These are phyloP conservation scores for Heliconius eleuchia DNA, from an alignment of 1,140 invertebrate species.

Conservation along the genomic window DNA sequence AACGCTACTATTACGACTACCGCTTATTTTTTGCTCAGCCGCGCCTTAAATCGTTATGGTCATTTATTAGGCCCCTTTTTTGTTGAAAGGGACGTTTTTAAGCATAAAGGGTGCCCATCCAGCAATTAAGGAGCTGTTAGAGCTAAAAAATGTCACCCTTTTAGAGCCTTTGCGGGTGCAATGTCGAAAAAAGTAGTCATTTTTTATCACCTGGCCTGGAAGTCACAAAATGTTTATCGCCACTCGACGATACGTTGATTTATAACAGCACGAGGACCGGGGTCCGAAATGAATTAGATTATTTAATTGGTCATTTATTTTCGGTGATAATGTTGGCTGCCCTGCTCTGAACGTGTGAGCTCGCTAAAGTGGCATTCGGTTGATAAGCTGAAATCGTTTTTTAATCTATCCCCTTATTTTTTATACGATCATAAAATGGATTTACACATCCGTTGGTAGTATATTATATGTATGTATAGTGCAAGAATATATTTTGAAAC, in stretches of 20 bases:
- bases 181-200: constrained; percentile 67
- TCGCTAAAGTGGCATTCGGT: constrained; percentile 58
- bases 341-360: constrained; percentile 55
- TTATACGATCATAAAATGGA: constrained; percentile 39
- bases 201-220: constrained; percentile 78
- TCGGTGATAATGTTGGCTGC: constrained; percentile 67
- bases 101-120: constrained; percentile 68
- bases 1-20: constrained; percentile 44
- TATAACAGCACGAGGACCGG: constrained; percentile 64
- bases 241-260: constrained; percentile 78
- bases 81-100: constrained; percentile 59
- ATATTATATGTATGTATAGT: constrained; percentile 21
- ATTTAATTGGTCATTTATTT: constrained; percentile 81
- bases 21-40: constrained; percentile 56
- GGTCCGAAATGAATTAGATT: constrained; percentile 75
- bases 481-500: constrained; percentile 58
- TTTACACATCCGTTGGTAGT: constrained; percentile 35
- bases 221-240: constrained; percentile 81
- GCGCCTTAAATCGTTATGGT: constrained; percentile 57
- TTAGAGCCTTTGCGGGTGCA: constrained; percentile 58
- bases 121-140: constrained; percentile 73
- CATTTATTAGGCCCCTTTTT: constrained; percentile 75
- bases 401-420: constrained; percentile 38
- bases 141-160: constrained; percentile 79
- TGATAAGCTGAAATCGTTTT: constrained; percentile 52